Evolutionary conservation across 2,888 invertebrate genomes (phyloP).

Genomic region (Notodonta ziczac): DNA sequence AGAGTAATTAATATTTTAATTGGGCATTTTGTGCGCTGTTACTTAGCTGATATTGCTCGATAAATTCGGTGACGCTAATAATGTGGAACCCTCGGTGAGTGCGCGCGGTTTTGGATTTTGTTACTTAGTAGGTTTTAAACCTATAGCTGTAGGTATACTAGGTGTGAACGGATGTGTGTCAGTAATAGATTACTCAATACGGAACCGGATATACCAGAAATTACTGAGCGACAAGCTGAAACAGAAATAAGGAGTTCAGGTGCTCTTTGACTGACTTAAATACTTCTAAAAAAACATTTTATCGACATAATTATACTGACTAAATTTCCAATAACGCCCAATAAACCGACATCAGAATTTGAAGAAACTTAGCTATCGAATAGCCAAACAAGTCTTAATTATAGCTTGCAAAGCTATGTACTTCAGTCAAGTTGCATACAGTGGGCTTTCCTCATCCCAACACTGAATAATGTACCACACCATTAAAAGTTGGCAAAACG

Average conservation of each 20-base stretch:
- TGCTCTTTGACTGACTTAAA: no score
- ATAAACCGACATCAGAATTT: no score
- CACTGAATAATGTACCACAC: constrained; percentile 4
- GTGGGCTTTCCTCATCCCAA: neutral
- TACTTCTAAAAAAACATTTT: no score
- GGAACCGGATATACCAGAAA: neutral
- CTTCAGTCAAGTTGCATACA: neutral
- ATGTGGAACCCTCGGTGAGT: constrained; percentile 57
- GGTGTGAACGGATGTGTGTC: no score
- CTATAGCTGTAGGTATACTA: no score
- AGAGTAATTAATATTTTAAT: constrained; percentile 84
- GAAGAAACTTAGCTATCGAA: no score
- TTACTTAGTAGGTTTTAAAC: constrained; percentile 33
- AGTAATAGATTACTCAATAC: neutral
- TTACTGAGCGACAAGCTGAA: neutral
- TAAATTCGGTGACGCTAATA: constrained; percentile 77
- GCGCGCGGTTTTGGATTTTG: constrained; percentile 56
- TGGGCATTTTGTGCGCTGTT: constrained; percentile 81
- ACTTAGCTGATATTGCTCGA: constrained; percentile 79
- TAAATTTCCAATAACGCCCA: no score
- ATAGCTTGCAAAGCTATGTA: neutral
- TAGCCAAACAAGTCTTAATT: no score
- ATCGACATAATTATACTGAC: no score
- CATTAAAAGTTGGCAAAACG: constrained; percentile 7
- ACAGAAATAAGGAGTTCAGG: no score